Evolutionary conservation across 2,888 invertebrate species (phyloP), one percentile per base, ranked within the genome.

Genomic region (Iselma pallidipennis): DNA sequence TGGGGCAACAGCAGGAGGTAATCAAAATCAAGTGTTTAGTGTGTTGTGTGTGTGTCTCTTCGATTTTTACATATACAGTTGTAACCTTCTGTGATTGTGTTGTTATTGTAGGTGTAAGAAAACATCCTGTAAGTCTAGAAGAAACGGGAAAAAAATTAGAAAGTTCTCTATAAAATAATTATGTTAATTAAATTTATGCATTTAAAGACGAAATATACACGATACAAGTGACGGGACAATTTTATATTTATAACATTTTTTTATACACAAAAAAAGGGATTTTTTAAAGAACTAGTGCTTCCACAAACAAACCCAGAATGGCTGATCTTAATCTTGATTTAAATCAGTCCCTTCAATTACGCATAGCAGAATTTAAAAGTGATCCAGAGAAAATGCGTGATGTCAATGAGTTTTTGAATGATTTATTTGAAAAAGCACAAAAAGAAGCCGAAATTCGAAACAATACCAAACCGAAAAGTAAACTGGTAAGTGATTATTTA

Each of bases 361-460:
- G 78, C 69, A 78, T 81, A 66, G 71, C 72, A 16, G 76, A 80
- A 55, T 82, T 82, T 67, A 81, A 79, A 72, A 77, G 72, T 63
- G 81, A 81, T 67, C 79, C 80, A 9, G 80, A 81, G 42, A 79
- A 78, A 70, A 81, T 82, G 80, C 70, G 73, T 55, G 78, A 79
- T 42, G 75, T 82, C 12, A 79, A 80, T 63, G 78, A 79, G 37
- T 81, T 82, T 71, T 66, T 82, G 60, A 78, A 75, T 61, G 81
- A 81, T 31, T 61, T 82, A 42, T 74, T 80, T 52, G 80, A 80
- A 56, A 79, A 78, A 56, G 82, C 82, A 6, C 75, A 76, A 61
- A 75, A 76, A 45, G 81, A 81, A 67, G 80, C 77, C 2, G 79
- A 80, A 55, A 68, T 69, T 14, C 71, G 77, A 63, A 74, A 69